A percentile compares a stretch with the other conserved stretches of the same genome.
phyloP scores from a whole-genome alignment of 2,888 invertebrate species.

The Ophion slaviceki region DNA sequence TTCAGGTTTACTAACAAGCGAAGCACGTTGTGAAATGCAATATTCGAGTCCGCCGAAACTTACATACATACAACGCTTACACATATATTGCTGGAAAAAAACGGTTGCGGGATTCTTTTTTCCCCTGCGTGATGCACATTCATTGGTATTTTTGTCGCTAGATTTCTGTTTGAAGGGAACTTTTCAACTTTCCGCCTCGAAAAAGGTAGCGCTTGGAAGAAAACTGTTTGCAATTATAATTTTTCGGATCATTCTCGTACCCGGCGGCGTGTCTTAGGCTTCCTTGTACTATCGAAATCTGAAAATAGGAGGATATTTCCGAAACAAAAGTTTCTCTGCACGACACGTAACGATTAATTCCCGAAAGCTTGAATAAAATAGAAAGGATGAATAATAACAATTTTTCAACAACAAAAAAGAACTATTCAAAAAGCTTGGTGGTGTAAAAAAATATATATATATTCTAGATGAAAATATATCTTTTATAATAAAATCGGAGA shows the following conservation, averaged over 20 bases:
- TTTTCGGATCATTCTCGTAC: neutral
- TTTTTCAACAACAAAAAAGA: neutral
- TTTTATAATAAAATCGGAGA: too few species aligned
- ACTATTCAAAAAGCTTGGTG: neutral
- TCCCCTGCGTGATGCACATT: constrained; percentile 22
- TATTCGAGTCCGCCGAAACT: constrained; percentile 18
- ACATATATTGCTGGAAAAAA: constrained; percentile 1
- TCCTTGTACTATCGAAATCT: neutral
- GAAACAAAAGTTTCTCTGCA: neutral
- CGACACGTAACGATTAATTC: neutral
- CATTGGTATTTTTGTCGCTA: constrained; percentile 24
- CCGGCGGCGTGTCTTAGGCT: too few species aligned
- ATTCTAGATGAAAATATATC: too few species aligned
- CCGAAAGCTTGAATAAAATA: neutral
- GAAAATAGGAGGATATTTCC: neutral
- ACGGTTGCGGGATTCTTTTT: constrained; percentile 39
- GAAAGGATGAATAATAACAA: neutral
- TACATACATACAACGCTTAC: constrained; percentile 25
- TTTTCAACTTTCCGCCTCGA: neutral
- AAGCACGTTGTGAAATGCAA: constrained; percentile 26
- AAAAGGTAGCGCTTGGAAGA: neutral
- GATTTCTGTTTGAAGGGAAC: neutral
- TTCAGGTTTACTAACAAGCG: constrained; percentile 36
- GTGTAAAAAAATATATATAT: too few species aligned
- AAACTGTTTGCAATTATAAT: neutral